A percentile compares a stretch with the other conserved stretches of the same genome.
Conservation (phyloP, 2,113 vertebrate genomes). For the Elaphurus davidianus region DNA sequence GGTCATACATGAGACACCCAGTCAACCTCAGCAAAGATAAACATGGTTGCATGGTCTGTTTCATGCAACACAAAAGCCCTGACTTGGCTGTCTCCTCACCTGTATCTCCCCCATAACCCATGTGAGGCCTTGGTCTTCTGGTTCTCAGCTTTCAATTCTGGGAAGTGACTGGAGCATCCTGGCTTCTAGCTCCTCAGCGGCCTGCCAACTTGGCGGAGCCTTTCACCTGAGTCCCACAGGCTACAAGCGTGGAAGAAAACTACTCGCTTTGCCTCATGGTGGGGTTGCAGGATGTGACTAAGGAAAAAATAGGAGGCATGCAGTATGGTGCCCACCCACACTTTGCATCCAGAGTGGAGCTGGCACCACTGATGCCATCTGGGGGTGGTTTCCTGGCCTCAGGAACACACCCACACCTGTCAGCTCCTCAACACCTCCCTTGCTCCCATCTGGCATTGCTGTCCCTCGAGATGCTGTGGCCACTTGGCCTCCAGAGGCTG, state of each 20-base stretch:
- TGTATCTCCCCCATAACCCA: background rate
- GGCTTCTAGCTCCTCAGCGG: background rate
- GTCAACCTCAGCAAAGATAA: background rate
- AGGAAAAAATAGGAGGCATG: background rate
- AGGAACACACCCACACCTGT: background rate
- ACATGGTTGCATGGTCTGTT: background rate
- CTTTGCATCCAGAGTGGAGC: background rate
- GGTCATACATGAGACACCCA: background rate
- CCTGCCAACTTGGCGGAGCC: background rate
- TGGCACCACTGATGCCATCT: background rate
- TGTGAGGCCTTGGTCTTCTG: background rate
- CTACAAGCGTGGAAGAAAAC: background rate
- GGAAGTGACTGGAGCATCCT: background rate
- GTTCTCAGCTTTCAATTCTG: background rate
- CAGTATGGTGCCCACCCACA: too few relatives aligned
- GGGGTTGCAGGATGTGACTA: too few relatives aligned
- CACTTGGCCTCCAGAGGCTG: background rate
- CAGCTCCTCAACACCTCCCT: background rate
- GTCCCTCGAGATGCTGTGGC: background rate
- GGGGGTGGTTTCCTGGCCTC: background rate
- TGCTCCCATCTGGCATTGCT: background rate
- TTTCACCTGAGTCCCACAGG: rapidly evolving
- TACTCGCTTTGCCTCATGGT: rapidly evolving
- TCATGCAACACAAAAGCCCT: background rate
- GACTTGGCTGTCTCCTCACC: background rate